Percentiles rank a stretch among this genome's conserved stretches.
Conservation (phyloP, 2,797 vertebrate genomes). For the Amazonetta brasiliensis region DNA sequence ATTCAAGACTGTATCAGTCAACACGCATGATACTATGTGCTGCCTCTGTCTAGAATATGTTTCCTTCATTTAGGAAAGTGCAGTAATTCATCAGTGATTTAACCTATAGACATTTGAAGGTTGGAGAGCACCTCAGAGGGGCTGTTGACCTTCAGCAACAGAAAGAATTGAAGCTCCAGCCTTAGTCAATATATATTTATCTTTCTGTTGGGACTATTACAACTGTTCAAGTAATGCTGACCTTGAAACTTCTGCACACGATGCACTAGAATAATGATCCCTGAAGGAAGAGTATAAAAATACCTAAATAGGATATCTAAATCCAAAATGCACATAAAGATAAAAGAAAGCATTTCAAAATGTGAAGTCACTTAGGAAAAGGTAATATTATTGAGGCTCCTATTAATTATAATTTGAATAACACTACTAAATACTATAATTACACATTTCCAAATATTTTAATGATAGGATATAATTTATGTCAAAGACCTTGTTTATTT, state of each 20-base stretch:
- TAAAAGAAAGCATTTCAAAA: conserved; percentile 51
- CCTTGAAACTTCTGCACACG: conserved; percentile 79
- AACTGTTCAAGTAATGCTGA: conserved; percentile 80
- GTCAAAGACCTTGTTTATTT: conserved; percentile 66
- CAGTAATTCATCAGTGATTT: conserved; percentile 81
- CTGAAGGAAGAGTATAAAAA: conserved; percentile 81
- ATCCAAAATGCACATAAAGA: conserved; percentile 73
- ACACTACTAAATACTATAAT: conserved; percentile 50
- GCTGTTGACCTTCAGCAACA: conserved; percentile 83
- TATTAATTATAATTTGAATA: conserved; percentile 53
- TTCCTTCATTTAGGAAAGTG: conserved; percentile 62
- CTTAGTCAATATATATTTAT: conserved; percentile 84
- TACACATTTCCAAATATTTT: conserved; percentile 61
- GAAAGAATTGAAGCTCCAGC: conserved; percentile 77
- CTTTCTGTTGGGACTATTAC: conserved; percentile 82
- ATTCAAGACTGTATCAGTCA: conserved; percentile 40
- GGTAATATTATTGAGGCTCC: conserved; percentile 15
- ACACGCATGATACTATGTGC: neutral
- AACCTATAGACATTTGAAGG: conserved; percentile 83
- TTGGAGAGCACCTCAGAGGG: conserved; percentile 78
- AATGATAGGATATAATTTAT: conserved; percentile 53
- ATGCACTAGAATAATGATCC: conserved; percentile 78
- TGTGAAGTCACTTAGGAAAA: conserved; percentile 27
- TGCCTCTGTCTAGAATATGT: conserved; percentile 1
- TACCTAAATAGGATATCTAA: conserved; percentile 66